Conservation (phyloP, 2,888 invertebrate species). For the Deroplatys truncata region DNA sequence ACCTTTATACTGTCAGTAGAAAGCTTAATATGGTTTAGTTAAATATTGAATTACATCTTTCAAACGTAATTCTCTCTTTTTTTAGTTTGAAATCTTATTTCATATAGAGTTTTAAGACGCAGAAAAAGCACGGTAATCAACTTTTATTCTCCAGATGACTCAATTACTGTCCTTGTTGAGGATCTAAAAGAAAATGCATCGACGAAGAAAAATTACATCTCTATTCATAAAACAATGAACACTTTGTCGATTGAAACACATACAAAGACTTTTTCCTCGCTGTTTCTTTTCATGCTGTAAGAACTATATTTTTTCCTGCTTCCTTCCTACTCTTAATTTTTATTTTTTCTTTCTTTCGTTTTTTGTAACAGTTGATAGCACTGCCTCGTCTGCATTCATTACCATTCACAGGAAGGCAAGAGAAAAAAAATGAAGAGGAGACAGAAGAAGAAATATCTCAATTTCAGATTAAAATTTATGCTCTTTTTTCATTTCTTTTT, state of each 20-base stretch:
- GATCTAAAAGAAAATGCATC: background rate
- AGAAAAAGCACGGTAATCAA: background rate
- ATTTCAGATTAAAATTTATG: slow-evolving; percentile 15
- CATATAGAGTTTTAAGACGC: background rate
- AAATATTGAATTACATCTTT: no score
- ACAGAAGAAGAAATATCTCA: slow-evolving; percentile 5
- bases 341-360: background rate
- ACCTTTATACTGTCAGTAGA: no score
- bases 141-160: background rate
- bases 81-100: background rate
- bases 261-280: background rate
- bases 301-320: background rate
- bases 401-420: background rate
- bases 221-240: slow-evolving; percentile 5
- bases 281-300: background rate
- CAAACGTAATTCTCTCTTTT: no score
- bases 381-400: slow-evolving; percentile 2
- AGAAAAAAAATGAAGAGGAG: background rate
- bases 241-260: background rate
- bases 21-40: no score
- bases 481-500: background rate
- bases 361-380: background rate
- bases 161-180: background rate
- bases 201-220: slow-evolving; percentile 2
- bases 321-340: background rate